Evolutionary conservation across 37 sponge, comb jelly and placozoan species (phyloP).

Genomic region (Haliclona indistincta): DNA sequence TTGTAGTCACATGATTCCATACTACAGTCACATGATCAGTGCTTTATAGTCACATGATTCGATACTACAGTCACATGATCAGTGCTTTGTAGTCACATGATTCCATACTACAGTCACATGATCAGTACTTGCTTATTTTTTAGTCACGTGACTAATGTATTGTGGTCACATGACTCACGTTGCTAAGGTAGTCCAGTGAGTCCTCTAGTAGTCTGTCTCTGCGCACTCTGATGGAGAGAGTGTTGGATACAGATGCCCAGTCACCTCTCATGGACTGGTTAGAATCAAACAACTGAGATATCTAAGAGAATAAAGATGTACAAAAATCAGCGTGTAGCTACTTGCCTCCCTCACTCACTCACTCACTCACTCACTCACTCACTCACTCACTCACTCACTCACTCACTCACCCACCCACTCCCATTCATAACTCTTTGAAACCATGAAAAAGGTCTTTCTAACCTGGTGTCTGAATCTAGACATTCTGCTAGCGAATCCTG

Average conservation of each 20-base stretch:
- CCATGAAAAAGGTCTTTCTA: neutral
- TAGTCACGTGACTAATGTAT: too few species aligned
- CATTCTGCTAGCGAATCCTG: slow-evolving; percentile 86
- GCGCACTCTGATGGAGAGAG: slow-evolving; percentile 57
- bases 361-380: too few species aligned
- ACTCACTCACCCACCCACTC: too few species aligned
- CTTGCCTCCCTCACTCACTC: too few species aligned
- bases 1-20: neutral
- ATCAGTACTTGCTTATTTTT: too few species aligned
- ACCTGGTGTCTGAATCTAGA: slow-evolving; percentile 50
- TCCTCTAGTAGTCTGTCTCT: slow-evolving; percentile 64
- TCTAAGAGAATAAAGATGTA: slow-evolving; percentile 25
- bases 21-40: neutral
- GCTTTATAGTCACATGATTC: too few species aligned
- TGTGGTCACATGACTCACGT: slow-evolving; percentile 25
- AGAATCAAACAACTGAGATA: slow-evolving; percentile 47
- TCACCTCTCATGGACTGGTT: slow-evolving; percentile 18
- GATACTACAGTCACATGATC: neutral
- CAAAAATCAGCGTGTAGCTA: neutral
- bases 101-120: neutral
- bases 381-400: neutral
- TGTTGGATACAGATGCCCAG: slow-evolving; percentile 39
- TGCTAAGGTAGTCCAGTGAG: slow-evolving; percentile 40
- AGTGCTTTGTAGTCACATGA: neutral
- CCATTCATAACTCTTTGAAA: neutral